Conservation (phyloP, 2,888 invertebrate species). For the Mongoloraphidia duomilia region DNA sequence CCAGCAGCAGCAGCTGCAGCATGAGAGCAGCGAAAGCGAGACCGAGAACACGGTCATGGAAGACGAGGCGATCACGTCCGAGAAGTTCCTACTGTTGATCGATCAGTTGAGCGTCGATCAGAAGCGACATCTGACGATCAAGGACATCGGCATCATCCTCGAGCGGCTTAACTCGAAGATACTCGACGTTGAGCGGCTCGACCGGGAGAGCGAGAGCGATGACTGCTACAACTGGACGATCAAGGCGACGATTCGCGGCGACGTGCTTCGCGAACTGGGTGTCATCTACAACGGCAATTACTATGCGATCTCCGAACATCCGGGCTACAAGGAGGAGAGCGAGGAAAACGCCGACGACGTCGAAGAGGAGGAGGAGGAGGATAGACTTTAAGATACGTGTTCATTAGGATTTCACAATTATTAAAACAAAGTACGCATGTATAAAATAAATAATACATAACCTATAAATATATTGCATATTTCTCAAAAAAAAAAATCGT, state of each 20-base stretch:
- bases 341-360: slow-evolving; percentile 74
- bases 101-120: slow-evolving; percentile 87
- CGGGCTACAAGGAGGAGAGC: slow-evolving; percentile 82
- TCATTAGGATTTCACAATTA: too few relatives aligned
- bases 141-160: slow-evolving; percentile 88
- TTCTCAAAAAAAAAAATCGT: too few relatives aligned
- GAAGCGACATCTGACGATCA: slow-evolving; percentile 82
- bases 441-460: too few relatives aligned
- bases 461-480: too few relatives aligned
- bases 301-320: slow-evolving; percentile 89
- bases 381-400: slow-evolving; percentile 19
- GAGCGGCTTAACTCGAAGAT: slow-evolving; percentile 87
- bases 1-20: slow-evolving; percentile 38
- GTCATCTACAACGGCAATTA: slow-evolving; percentile 92
- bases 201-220: slow-evolving; percentile 83
- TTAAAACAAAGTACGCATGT: too few relatives aligned
- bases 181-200: slow-evolving; percentile 81
- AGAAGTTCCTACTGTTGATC: slow-evolving; percentile 83
- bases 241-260: slow-evolving; percentile 86
- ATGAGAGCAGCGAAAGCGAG: slow-evolving; percentile 84
- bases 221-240: slow-evolving; percentile 95
- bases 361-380: slow-evolving; percentile 69
- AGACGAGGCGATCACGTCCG: slow-evolving; percentile 77
- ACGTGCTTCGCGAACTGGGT: slow-evolving; percentile 78
- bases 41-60: slow-evolving; percentile 88